Percentiles rank a stretch among this genome's conserved stretches.
phyloP scores from a whole-genome alignment of 2,113 vertebrate species.

The Phrynocephalus versicolor region DNA sequence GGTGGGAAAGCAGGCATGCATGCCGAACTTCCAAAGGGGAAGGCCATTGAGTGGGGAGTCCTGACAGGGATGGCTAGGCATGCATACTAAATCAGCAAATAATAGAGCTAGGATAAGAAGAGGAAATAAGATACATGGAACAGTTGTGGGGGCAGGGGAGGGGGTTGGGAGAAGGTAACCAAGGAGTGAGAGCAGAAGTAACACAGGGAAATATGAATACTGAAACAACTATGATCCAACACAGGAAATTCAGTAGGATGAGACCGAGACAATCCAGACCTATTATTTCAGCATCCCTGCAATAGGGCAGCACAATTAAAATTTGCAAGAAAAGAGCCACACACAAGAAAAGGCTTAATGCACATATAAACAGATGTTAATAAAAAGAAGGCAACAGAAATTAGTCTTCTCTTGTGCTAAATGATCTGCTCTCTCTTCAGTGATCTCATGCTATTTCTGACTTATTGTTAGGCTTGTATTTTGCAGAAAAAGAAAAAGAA shows the following conservation, averaged over 20 bases:
- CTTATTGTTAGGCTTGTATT: not conserved
- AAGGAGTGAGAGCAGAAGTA: not conserved
- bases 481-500: not conserved
- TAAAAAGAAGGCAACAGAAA: not conserved
- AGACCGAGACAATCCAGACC: not conserved
- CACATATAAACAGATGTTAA: not conserved
- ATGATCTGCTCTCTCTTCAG: not conserved
- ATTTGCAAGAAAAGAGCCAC: not conserved
- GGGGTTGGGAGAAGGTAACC: not conserved
- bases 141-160: not conserved
- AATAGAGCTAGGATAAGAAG: not conserved
- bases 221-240: not conserved
- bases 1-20: conserved; percentile 1
- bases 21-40: not conserved
- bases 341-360: not conserved
- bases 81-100: not conserved
- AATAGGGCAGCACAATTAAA: not conserved
- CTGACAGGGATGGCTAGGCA: not conserved
- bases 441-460: not conserved
- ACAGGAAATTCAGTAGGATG: not conserved
- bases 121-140: conserved; percentile 10
- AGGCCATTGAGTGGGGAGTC: not conserved
- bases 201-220: not conserved
- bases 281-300: not conserved
- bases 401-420: not conserved